phyloP scores from a whole-genome alignment of 2,797 vertebrate genomes.

The Tapirus indicus region DNA sequence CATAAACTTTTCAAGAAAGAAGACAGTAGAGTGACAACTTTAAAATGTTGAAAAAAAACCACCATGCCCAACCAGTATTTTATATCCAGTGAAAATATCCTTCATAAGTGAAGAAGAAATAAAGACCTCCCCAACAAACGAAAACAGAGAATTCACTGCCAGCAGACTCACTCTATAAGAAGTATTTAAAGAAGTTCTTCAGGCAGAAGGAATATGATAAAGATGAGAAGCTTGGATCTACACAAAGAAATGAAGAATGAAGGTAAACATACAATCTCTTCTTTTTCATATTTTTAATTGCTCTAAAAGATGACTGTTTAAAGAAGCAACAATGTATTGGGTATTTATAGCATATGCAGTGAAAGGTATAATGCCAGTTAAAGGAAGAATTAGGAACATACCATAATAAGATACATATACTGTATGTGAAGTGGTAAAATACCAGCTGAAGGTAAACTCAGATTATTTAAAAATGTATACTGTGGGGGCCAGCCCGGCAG shows the following conservation, averaged over 20 bases:
- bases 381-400: not conserved
- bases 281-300: not conserved
- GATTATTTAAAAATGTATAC: not conserved
- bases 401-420: not conserved
- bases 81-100: not conserved
- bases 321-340: not conserved
- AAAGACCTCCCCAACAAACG: not conserved
- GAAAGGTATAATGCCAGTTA: not conserved
- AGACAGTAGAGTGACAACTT: not conserved
- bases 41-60: not conserved
- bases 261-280: not conserved
- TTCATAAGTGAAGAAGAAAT: slow-evolving; percentile 2
- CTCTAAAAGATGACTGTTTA: not conserved
- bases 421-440: not conserved
- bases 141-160: not conserved
- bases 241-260: not conserved
- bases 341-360: not conserved
- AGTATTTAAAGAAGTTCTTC: not conserved
- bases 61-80: not conserved
- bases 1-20: not conserved
- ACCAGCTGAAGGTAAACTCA: not conserved
- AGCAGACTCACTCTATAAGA: not conserved
- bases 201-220: not conserved
- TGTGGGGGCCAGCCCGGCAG: too few species aligned
- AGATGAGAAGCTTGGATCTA: not conserved